Evolutionary conservation across 2,113 vertebrate genomes (phyloP), one percentile per base, ranked within the genome.

Genomic region (Neolamprologus caudopunctatus): DNA sequence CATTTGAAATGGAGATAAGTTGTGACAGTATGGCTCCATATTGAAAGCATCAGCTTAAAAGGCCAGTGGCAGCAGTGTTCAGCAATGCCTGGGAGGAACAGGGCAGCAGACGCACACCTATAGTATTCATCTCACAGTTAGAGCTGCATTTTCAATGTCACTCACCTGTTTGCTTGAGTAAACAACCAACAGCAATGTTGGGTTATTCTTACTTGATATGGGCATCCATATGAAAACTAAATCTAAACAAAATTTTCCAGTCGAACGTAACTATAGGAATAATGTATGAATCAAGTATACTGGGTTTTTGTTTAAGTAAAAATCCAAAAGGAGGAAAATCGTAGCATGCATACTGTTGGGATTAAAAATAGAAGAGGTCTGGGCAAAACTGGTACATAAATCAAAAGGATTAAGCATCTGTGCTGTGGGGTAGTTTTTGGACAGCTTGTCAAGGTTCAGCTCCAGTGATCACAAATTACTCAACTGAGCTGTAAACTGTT

Each of bases 11-110:
- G 85, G 42, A 85, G 84, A 89, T 89, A 47, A 88, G 73, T 5
- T 78, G 37, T 50, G 86, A 86, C 81, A 80, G 33, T 54, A 14
- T 79, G 54, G 31, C 58, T 83, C 31, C 82, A 63, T 86, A 80
- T 85, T 93, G 28, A 90, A 84, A 89, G 81, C 31, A 40, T 68
- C 82, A n/a, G 47, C 80, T 88, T 87, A 42, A 85, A 86, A 83
- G 66, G 73, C 81, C 73, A 63, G 80, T 84, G 85, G 81, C 88
- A 83, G 35, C 61, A 21, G 63, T n/a, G 28, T 80, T 19, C 61
- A 84, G 17, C 19, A 1, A 83, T 83, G 66, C 73, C 40, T 54
- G 57, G 55, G n/a, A 81, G 71, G 61, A 88, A 55, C 75, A 53
- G 81, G 66, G n/a, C 58, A 53, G 35, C 26, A 78, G 45, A 31